phyloP scores from a whole-genome alignment of 2,797 vertebrate genomes.

The Darevskia mixta region DNA sequence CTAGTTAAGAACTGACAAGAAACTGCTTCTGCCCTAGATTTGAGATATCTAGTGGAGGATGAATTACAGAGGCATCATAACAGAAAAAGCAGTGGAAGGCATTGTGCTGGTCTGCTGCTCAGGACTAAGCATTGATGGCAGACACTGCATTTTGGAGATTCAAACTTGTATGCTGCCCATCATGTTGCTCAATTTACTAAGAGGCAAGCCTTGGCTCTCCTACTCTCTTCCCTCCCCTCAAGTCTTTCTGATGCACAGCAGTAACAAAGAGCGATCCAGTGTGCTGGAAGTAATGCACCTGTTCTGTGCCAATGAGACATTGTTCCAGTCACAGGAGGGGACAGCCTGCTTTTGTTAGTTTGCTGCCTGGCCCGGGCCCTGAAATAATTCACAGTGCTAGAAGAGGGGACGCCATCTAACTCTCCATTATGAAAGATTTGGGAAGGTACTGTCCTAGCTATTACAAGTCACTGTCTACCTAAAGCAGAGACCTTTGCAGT shows the following conservation, averaged over 20 bases:
- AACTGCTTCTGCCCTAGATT: conserved; percentile 33
- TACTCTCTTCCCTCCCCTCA: not conserved
- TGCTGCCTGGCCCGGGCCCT: not conserved
- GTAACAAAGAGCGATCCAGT: not conserved
- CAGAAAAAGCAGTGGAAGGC: not conserved
- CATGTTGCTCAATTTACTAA: not conserved
- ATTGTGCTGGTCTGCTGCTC: not conserved
- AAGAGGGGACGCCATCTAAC: not conserved
- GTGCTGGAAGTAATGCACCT: not conserved
- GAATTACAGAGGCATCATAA: conserved; percentile 9
- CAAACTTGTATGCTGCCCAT: not conserved
- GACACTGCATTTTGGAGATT: not conserved
- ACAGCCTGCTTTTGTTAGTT: not conserved
- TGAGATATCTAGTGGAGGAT: conserved; percentile 1
- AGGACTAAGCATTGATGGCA: not conserved
- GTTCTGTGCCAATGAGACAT: conserved; percentile 7
- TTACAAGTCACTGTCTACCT: not conserved
- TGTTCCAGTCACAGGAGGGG: not conserved
- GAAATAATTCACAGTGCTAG: not conserved
- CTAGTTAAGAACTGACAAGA: not conserved
- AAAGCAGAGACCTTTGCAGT: not conserved
- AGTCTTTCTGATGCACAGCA: not conserved
- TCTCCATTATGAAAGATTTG: not conserved
- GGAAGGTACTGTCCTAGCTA: not conserved
- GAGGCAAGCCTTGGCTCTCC: not conserved